phyloP scores from a whole-genome alignment of 2,113 vertebrate species.

The Microcebus lehilahytsara region DNA sequence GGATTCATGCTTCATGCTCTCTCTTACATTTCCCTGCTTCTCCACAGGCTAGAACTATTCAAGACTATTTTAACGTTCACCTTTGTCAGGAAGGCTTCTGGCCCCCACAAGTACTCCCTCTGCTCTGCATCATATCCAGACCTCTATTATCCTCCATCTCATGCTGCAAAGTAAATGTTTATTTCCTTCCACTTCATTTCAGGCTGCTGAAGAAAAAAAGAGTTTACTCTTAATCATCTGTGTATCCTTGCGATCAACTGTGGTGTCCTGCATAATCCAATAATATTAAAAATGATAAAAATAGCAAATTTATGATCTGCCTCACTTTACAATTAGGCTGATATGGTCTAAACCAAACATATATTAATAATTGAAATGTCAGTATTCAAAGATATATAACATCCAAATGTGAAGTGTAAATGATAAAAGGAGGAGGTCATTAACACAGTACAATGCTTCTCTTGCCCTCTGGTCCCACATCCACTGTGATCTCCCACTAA shows the following conservation, averaged over 20 bases:
- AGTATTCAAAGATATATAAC: constrained; percentile 22
- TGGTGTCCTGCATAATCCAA: neutral
- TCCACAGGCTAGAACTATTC: neutral
- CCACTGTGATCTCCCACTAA: neutral
- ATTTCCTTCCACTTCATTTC: constrained; percentile 30
- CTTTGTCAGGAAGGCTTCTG: neutral
- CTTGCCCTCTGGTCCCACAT: neutral
- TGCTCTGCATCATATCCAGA: neutral
- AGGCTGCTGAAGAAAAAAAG: neutral
- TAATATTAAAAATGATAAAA: constrained; percentile 22
- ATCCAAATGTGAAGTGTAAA: neutral
- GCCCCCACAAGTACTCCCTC: neutral
- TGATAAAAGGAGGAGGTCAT: neutral
- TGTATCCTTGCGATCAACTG: neutral
- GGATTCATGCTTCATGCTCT: neutral
- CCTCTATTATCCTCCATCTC: neutral
- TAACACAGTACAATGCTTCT: neutral
- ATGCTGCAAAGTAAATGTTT: neutral
- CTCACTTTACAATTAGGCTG: constrained; percentile 18
- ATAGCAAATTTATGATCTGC: neutral
- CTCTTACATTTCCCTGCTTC: neutral
- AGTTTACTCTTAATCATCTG: neutral
- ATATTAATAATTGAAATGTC: constrained; percentile 39
- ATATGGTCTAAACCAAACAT: constrained; percentile 29
- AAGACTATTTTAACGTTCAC: neutral